phyloP scores from a whole-genome alignment of 1,140 invertebrate genomes.

The Bombyx mandarina region DNA sequence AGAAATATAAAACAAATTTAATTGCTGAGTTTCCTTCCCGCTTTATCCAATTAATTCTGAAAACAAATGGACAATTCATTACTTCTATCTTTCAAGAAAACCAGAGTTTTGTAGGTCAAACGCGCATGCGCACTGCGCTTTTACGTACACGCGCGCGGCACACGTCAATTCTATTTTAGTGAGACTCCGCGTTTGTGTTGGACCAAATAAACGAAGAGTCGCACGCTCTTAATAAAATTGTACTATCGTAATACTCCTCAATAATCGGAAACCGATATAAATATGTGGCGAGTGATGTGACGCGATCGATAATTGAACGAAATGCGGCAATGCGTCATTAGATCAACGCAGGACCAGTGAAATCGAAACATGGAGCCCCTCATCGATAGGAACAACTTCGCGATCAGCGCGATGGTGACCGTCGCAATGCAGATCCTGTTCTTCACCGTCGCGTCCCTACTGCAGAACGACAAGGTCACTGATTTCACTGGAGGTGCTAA shows the following conservation, averaged over 20 bases:
- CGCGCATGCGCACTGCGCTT: background rate
- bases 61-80: no score
- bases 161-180: slow-evolving; percentile 67
- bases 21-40: no score
- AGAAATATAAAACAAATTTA: no score
- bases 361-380: slow-evolving; percentile 75
- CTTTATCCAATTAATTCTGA: no score
- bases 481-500: slow-evolving; percentile 94
- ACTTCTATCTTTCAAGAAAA: no score
- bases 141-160: slow-evolving; percentile 26
- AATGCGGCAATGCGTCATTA: slow-evolving; percentile 49
- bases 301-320: slow-evolving; percentile 4
- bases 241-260: no score
- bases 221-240: background rate
- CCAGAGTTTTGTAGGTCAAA: background rate
- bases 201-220: background rate
- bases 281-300: no score
- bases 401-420: slow-evolving; percentile 90
- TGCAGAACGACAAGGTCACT: slow-evolving; percentile 91
- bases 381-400: slow-evolving; percentile 88
- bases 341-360: slow-evolving; percentile 45
- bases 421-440: slow-evolving; percentile 90
- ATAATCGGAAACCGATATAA: no score
- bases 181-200: slow-evolving; percentile 2
- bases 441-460: slow-evolving; percentile 86